Evolutionary conservation across 2,797 vertebrate species (phyloP).

Genomic region (Erpetoichthys calabaricus): DNA sequence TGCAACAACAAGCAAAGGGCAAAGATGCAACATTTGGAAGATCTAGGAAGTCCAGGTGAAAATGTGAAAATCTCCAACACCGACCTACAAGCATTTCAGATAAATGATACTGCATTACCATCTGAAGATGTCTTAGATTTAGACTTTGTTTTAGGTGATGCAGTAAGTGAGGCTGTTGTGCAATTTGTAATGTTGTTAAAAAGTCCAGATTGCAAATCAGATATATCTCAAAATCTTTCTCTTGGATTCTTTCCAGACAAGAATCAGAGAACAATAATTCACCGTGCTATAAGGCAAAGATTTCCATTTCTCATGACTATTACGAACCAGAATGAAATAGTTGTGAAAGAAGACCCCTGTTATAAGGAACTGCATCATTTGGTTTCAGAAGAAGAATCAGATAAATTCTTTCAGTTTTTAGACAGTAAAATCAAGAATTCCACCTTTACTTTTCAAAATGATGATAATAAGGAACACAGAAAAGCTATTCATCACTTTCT

Average conservation of each 20-base stretch:
- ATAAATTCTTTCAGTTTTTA: conserved; percentile 78
- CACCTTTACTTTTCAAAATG: conserved; percentile 66
- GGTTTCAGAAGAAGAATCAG: conserved; percentile 70
- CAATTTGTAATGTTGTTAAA: conserved; percentile 54
- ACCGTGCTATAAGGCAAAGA: conserved; percentile 59
- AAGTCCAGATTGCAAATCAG: conserved; percentile 15
- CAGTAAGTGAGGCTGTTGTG: conserved; percentile 43
- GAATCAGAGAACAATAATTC: conserved; percentile 58
- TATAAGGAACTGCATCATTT: conserved; percentile 66
- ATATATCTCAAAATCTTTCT: conserved; percentile 26
- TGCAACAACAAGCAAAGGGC: conserved; percentile 17
- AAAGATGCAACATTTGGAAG: background rate
- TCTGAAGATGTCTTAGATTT: conserved; percentile 39
- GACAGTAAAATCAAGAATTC: conserved; percentile 70
- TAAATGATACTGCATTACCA: background rate
- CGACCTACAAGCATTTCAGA: background rate
- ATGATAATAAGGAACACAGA: conserved; percentile 70
- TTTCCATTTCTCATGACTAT: conserved; percentile 78
- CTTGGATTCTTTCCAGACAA: conserved; percentile 66
- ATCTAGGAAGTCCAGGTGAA: background rate
- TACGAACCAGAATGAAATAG: conserved; percentile 65
- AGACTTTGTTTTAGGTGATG: conserved; percentile 46
- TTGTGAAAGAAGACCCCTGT: conserved; percentile 61
- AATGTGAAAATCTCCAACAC: background rate
- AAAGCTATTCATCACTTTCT: conserved; percentile 79